Base-by-base conservation (phyloP, 2,888 invertebrate genomes). In the Syritta pipiens region DNA sequence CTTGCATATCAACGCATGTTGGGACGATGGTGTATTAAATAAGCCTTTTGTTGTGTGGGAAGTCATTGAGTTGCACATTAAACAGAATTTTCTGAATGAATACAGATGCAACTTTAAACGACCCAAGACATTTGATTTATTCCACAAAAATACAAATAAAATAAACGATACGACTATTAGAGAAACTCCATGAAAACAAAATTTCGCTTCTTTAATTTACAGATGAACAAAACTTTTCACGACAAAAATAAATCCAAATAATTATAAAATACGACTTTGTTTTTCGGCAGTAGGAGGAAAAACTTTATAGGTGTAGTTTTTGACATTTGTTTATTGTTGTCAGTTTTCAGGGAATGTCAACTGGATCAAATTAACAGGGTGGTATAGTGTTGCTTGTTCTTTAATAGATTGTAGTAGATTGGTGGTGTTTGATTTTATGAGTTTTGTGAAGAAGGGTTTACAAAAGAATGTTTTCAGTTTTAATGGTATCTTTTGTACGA, bases 1-100 rank as follows among this genome's bases (percentile, higher is more conserved):
- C 82, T 86, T 87, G 1, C 82, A 59, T 22, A 83, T 82, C 26
- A 84, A 62, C 4, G 81, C 81, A 17, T 82, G 55, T n/a, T 74
- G 72, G 0, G 55, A 51, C 5, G 57, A 48, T 42, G 55, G 14
- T 42, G 42, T 51, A 19, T 72, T 48, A 69, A 83, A 30, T 74
- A 75, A 48, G 2, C 59, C 46, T 46, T 42, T 68, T 9, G 32
- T 76, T 30, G 49, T 46, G 19, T 53, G 60, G 37, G 71, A 53
- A 26, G 65, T 81, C 30, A 57, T 46, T n/a, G 76, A 81, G 19
- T 77, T 77, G 44, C 65, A 71, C 81, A 76, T 81, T 24, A 30
- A 60, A 62, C 26, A 62, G 22, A 51, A 44, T 35, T 60, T 68
- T 53, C 37, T 10, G 42, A 68, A 28, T 49, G 49, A 59, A 49